phyloP scores from a whole-genome alignment of 2,888 invertebrate species.

The Lithophane ornitopus region DNA sequence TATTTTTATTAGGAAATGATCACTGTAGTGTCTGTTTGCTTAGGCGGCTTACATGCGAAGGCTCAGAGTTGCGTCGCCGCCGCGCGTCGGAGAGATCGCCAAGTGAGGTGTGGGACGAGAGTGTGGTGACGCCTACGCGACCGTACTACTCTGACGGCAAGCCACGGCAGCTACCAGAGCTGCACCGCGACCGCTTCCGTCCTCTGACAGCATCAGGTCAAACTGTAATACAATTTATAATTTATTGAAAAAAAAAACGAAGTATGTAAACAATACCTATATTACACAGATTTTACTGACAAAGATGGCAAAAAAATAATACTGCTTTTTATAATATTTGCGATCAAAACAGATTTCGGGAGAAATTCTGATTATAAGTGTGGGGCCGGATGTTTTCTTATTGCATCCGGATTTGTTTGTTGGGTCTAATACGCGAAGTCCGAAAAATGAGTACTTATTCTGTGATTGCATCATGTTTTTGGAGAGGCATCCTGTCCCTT shows the following conservation, averaged over 20 bases:
- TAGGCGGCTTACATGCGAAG: slow-evolving; percentile 64
- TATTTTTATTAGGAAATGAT: slow-evolving; percentile 45
- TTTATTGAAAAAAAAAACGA: not conserved
- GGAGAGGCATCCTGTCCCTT: too few species aligned
- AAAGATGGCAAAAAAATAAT: not conserved
- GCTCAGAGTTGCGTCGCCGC: slow-evolving; percentile 61
- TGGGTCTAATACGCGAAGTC: not conserved
- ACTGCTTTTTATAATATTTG: not conserved
- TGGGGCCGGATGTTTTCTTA: not conserved
- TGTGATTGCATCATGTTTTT: slow-evolving; percentile 13
- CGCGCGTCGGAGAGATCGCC: slow-evolving; percentile 70
- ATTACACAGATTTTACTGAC: not conserved
- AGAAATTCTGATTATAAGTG: slow-evolving; percentile 5
- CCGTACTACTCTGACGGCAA: slow-evolving; percentile 88
- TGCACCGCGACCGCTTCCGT: slow-evolving; percentile 99
- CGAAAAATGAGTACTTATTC: slow-evolving; percentile 5
- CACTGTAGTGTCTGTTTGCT: slow-evolving; percentile 55
- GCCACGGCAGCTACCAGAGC: slow-evolving; percentile 99
- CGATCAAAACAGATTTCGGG: not conserved
- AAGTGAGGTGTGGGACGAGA: slow-evolving; percentile 31
- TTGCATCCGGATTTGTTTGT: not conserved
- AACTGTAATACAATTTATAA: slow-evolving; percentile 91
- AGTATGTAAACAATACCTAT: not conserved
- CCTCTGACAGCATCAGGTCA: slow-evolving; percentile 98
- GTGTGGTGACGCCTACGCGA: slow-evolving; percentile 66